A percentile compares a stretch with the other conserved stretches of the same genome.
Evolutionary conservation across 2,797 vertebrate species (phyloP).

Genomic region (Lutjanus argentimaculatus): DNA sequence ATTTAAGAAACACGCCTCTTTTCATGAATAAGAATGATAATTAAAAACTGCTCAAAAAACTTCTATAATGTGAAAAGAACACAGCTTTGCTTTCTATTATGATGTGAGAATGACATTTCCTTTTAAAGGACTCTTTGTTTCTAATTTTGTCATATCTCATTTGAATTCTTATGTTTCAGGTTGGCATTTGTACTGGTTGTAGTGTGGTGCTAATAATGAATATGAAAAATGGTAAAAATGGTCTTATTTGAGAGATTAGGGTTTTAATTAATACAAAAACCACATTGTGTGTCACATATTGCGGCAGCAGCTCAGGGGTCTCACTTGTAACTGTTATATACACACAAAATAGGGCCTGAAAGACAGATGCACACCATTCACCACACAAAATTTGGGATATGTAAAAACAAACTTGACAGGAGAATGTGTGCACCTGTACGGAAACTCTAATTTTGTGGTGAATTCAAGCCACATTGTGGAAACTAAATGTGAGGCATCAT

Average conservation of each 20-base stretch:
- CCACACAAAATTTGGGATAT: no score
- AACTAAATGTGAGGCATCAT: no score
- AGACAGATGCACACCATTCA: no score
- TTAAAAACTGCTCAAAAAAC: constrained; percentile 43
- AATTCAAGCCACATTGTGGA: no score
- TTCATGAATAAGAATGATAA: constrained; percentile 51
- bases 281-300: constrained; percentile 25
- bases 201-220: constrained; percentile 2
- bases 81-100: constrained; percentile 44
- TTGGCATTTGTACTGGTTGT: constrained; percentile 11
- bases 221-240: constrained; percentile 24
- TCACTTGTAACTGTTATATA: no score
- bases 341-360: no score
- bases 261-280: constrained; percentile 44
- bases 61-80: constrained; percentile 38
- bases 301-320: constrained; percentile 2
- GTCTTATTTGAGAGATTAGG: constrained; percentile 40
- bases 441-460: no score
- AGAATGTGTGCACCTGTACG: no score
- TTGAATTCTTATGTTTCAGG: constrained; percentile 39
- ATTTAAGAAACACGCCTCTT: constrained; percentile 46
- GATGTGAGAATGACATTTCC: constrained; percentile 40
- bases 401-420: no score
- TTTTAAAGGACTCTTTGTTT: constrained; percentile 39
- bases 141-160: constrained; percentile 36